A percentile compares a stretch with the other conserved stretches of the same genome.
phyloP scores from a whole-genome alignment of 2,797 vertebrate genomes.

The Pangasius djambal region DNA sequence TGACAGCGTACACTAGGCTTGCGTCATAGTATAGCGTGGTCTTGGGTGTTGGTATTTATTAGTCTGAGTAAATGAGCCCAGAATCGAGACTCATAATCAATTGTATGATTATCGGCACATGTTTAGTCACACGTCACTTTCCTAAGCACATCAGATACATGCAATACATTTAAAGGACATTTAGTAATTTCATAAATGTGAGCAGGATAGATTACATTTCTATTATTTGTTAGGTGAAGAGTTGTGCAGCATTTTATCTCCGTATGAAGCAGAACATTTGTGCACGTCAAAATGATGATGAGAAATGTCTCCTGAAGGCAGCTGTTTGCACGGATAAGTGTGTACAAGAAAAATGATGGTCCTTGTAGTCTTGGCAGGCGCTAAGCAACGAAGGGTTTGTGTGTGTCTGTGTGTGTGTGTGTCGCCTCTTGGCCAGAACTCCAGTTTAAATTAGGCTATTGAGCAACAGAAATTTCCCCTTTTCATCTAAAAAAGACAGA shows the following conservation, averaged over 20 bases:
- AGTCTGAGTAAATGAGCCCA: neutral
- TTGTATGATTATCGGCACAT: neutral
- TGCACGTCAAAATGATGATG: neutral
- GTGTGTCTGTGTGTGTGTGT: neutral
- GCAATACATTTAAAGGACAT: neutral
- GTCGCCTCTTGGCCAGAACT: neutral
- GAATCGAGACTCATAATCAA: no score
- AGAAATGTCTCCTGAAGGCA: neutral
- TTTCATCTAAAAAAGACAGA: neutral
- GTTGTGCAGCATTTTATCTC: neutral
- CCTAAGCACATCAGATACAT: neutral
- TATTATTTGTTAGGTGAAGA: neutral
- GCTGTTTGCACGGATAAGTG: neutral
- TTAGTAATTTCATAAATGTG: neutral
- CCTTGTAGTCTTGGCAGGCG: constrained; percentile 1
- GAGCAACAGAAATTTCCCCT: neutral
- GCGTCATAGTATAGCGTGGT: neutral
- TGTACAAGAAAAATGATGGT: neutral
- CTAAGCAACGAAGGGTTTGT: neutral
- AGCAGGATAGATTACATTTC: neutral
- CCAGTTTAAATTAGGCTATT: constrained; percentile 16
- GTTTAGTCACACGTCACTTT: neutral
- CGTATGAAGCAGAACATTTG: neutral
- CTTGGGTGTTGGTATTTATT: neutral
- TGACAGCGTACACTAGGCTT: rapidly evolving